Evolutionary conservation across 1,140 invertebrate species (phyloP), one percentile per base, ranked within the genome.

Genomic region (Daktulosphaira vitifoliae): DNA sequence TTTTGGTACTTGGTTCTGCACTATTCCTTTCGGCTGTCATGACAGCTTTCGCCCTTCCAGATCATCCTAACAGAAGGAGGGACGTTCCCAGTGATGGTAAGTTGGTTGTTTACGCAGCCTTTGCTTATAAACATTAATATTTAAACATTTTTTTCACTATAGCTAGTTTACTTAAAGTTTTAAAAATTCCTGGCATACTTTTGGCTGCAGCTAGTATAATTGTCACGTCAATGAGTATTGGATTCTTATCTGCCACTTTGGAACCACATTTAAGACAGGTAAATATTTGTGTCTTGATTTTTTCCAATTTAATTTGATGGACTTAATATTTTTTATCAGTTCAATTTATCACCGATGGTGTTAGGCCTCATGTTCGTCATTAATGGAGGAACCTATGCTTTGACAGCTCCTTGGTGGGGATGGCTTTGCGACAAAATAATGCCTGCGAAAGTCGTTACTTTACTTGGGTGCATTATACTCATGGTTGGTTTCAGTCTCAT

Each of bases 321-420:
- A 1, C 18, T 29, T 33, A 15, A 16, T 20, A 48, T 18, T 48
- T 48, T 48, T 48, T 5, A 5, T 51, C 68, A 81, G 76, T 82
- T 92, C 70, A 71, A 82, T 11, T 76, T 92, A 53, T 83, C 70
- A 16, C 87, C 89, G 0, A 79, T 90, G 7, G 72, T 89, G 8
- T 76, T 92, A 29, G 90, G 90, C 0, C 72, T 91, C 13, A 87
- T 92, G 81, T 94, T 94, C 73, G 82, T 94, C 15, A 85, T 93
- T 46, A 91, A 89, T 71, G 90, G 90, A 3, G 89, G 85, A 1
- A 82, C 85, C 13, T 94, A 93, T 74, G 89, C 89, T 1, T 42
- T 88, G 0, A 86, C 87, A 0, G 87, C 89, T 0, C 90, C 90
- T 0, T 75, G 78, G 13, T 92, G 86, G 84, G 90, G 90, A 23